Conservation (phyloP, 2,797 vertebrate genomes). For the Myoxocephalus aenaeus region DNA sequence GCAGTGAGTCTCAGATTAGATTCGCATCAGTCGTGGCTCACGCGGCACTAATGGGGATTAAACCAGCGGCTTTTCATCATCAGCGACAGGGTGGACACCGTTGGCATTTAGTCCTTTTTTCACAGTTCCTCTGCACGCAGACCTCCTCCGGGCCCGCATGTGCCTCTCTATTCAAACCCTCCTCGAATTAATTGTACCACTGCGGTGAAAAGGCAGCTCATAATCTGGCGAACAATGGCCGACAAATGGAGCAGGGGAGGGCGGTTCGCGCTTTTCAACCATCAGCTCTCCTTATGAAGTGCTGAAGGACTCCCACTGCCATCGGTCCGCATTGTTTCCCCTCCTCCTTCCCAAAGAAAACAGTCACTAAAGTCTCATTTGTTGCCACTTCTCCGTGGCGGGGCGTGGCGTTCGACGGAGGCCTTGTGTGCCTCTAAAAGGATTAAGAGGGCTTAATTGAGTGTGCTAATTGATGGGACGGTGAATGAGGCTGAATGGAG, state of each 20-base stretch:
- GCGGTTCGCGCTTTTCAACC: slow-evolving; percentile 1
- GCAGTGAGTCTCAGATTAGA: neutral
- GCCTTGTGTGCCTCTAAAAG: slow-evolving; percentile 52
- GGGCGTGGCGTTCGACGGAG: slow-evolving; percentile 31
- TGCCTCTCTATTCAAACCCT: slow-evolving; percentile 13
- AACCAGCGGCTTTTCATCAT: slow-evolving; percentile 5
- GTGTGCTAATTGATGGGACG: slow-evolving; percentile 72
- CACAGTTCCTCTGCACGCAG: slow-evolving; percentile 7
- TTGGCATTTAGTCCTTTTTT: slow-evolving; percentile 11
- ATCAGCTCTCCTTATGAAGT: slow-evolving; percentile 22
- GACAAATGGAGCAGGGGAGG: slow-evolving; percentile 19
- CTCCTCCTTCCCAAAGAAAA: slow-evolving; percentile 40
- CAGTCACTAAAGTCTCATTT: slow-evolving; percentile 66
- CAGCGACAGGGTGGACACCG: neutral
- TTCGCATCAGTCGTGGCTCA: neutral
- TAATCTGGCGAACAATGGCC: slow-evolving; percentile 42
- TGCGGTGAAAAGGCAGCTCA: slow-evolving; percentile 42
- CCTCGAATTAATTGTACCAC: neutral
- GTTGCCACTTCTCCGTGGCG: slow-evolving; percentile 37
- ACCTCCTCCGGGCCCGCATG: slow-evolving; percentile 25
- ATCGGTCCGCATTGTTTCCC: slow-evolving; percentile 5
- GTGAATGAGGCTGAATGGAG: slow-evolving; percentile 50
- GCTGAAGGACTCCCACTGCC: slow-evolving; percentile 11
- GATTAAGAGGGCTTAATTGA: slow-evolving; percentile 80
- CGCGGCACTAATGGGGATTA: slow-evolving; percentile 23